These are phyloP conservation scores for Dicaeum eximium DNA, from an alignment of 2,113 vertebrate genomes.

Conservation along the genomic window DNA sequence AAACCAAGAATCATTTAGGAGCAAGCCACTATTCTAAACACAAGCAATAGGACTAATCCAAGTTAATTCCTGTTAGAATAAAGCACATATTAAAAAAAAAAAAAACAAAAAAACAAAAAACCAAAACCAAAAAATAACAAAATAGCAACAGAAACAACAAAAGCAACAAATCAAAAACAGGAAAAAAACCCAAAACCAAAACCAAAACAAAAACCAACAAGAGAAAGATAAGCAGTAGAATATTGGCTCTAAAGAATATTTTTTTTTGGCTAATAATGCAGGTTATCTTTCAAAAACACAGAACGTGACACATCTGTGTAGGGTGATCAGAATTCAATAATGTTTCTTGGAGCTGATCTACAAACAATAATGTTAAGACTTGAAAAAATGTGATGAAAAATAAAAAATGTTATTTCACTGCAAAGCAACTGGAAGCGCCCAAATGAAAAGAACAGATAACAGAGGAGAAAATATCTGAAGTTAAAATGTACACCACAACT, in stretches of 20 bases:
- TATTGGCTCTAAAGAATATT: background rate
- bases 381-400: background rate
- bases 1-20: background rate
- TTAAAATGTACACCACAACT: background rate
- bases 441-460: background rate
- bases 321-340: background rate
- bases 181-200: background rate
- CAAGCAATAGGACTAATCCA: background rate
- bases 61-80: background rate
- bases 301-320: background rate
- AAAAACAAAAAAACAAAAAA: background rate
- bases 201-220: background rate
- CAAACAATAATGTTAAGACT: background rate
- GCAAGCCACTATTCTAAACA: background rate
- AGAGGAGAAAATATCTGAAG: background rate
- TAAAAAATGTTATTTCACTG: background rate
- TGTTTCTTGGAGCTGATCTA: background rate
- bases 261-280: background rate
- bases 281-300: background rate
- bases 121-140: background rate
- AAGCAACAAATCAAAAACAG: background rate
- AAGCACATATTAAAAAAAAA: background rate
- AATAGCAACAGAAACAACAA: background rate
- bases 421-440: background rate
- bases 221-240: background rate